Evolutionary conservation across 2,113 vertebrate species (phyloP), one percentile per base, ranked within the genome.

Genomic region (Zeus faber): DNA sequence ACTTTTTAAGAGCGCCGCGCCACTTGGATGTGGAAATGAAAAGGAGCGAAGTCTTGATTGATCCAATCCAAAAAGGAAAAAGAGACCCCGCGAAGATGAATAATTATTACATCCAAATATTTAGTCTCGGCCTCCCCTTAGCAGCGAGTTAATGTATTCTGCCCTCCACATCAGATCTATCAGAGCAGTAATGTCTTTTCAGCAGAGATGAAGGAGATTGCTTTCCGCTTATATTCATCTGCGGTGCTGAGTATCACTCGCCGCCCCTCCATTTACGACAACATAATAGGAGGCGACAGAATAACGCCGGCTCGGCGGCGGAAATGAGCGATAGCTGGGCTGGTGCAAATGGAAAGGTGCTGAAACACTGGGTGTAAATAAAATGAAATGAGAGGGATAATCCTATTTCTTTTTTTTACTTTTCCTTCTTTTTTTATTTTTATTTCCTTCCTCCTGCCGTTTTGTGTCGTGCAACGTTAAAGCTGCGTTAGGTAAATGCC

Each of bases 161-260:
- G 47, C 58, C 69, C 40, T 64, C 41, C 55, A 13, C 44, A 62
- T 77, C 61, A 66, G 37, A 63, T 52, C 49, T 40, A 50, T 65
- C 55, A 52, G 8, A 11, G 16, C 55, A 58, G 29, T 23, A 51
- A 54, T 62, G 21, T 56, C 47, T 66, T 52, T 75, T 50, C 54
- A 49, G 27, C 2, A 6, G 66, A 67, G 65, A 81, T 60, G 31
- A 58, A 72, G 58, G 47, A 65, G 40, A 78, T 67, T 51, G 58
- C 9, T 31, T 29, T 54, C 20, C 35, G 54, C 62, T 74, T 50
- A 9, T 67, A 67, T 70, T 62, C 48, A 51, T 67, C 52, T 44
- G 14, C 54, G 47, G 46, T 21, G 55, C 29, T 57, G 49, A 54
- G 39, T 70, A 54, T 71, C 41, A 41, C 39, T 55, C 49, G 31